phyloP scores from a whole-genome alignment of 2,888 invertebrate genomes.

The Dasysyrphus albostriatus region DNA sequence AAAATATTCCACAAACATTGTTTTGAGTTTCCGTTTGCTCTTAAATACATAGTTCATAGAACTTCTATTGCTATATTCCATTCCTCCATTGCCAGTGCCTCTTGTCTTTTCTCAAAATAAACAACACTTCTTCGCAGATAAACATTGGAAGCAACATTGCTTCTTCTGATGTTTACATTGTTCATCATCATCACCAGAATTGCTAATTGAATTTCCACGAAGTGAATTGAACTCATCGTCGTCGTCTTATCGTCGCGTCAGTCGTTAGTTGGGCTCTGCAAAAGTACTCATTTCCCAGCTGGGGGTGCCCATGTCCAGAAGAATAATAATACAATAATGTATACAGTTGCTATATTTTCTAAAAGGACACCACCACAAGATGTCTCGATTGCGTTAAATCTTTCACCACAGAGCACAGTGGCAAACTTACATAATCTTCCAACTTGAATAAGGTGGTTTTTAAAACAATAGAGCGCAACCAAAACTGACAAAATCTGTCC shows the following conservation, averaged over 20 bases:
- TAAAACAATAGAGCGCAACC: conserved; percentile 40
- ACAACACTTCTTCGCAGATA: conserved; percentile 45
- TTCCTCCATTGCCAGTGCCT: background rate
- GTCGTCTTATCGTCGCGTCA: background rate
- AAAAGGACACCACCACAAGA: conserved; percentile 44
- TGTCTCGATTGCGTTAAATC: conserved; percentile 72
- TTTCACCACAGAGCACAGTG: conserved; percentile 50
- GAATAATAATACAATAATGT: conserved; percentile 2
- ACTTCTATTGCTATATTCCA: background rate
- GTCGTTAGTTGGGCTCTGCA: conserved; percentile 29
- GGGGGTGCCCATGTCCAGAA: conserved; percentile 14
- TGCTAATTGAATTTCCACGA: conserved; percentile 74
- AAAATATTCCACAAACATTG: conserved; percentile 39
- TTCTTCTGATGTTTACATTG: conserved; percentile 46
- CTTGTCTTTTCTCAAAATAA: conserved; percentile 35
- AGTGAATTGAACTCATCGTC: conserved; percentile 19
- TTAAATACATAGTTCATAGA: background rate
- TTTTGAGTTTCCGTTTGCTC: conserved; percentile 31
- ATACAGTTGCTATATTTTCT: conserved; percentile 28
- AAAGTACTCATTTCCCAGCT: conserved; percentile 45
- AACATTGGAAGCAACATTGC: conserved; percentile 47
- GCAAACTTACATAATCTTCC: conserved; percentile 14
- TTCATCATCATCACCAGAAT: conserved; percentile 49
- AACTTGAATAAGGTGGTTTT: conserved; percentile 13
- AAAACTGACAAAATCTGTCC: conserved; percentile 41